A percentile compares a stretch with the other conserved stretches of the same genome.
phyloP scores from a whole-genome alignment of 2,888 invertebrate genomes.

The Cepaea hortensis region DNA sequence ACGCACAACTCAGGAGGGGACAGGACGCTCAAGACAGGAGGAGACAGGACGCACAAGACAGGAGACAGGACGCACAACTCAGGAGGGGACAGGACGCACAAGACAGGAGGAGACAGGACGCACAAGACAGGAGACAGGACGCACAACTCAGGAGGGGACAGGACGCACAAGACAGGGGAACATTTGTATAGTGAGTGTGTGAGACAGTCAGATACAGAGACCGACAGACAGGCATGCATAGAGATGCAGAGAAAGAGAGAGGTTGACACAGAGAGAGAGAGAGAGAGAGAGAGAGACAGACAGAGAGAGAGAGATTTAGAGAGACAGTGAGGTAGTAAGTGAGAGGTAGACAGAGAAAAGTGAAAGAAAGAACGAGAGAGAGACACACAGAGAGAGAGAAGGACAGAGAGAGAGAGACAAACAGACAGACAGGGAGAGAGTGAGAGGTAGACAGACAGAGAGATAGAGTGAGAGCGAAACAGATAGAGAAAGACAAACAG shows the following conservation, averaged over 20 bases:
- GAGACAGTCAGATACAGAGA: not conserved
- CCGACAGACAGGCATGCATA: not conserved
- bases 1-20: not conserved
- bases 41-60: not conserved
- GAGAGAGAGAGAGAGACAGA: not conserved
- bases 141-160: too few relatives aligned
- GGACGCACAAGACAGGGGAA: too few relatives aligned
- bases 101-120: too few relatives aligned
- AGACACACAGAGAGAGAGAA: not conserved
- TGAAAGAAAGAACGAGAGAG: not conserved
- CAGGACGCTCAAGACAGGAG: not conserved
- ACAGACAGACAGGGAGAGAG: too few relatives aligned
- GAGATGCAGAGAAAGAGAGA: constrained; percentile 1
- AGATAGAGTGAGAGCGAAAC: not conserved
- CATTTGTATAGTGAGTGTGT: not conserved
- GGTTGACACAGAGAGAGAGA: not conserved
- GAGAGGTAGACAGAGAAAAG: too few relatives aligned
- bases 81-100: too few relatives aligned
- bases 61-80: not conserved
- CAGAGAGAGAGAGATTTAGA: not conserved
- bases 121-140: too few relatives aligned
- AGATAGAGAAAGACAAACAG: not conserved
- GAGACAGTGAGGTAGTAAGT: not conserved
- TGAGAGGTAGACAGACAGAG: too few relatives aligned
- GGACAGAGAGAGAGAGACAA: not conserved